Evolutionary conservation across 1,140 invertebrate species (phyloP).

Genomic region (Dendroctonus valens): DNA sequence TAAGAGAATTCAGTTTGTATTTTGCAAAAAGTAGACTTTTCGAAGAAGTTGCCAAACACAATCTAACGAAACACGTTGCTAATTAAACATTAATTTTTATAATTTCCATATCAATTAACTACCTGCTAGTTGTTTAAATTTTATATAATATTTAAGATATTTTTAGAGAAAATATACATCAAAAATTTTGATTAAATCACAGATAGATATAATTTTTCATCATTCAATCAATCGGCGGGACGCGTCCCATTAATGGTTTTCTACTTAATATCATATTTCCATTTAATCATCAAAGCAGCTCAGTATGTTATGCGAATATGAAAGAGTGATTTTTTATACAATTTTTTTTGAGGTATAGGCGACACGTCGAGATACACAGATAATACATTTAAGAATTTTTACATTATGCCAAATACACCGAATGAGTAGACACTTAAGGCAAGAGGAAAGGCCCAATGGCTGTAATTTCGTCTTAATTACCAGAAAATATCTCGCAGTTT

Average conservation of each 20-base stretch:
- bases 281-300: constrained; percentile 50
- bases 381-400: constrained; percentile 49
- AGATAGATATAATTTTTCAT: constrained; percentile 55
- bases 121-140: constrained; percentile 50
- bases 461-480: too few species aligned
- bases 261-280: constrained; percentile 43
- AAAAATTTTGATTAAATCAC: constrained; percentile 58
- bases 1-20: too few species aligned
- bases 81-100: constrained; percentile 28
- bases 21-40: too few species aligned
- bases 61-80: constrained; percentile 9
- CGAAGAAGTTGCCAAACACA: too few species aligned
- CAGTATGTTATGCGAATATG: constrained; percentile 41
- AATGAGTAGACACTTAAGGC: constrained; percentile 43
- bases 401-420: constrained; percentile 50
- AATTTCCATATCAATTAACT: constrained; percentile 49
- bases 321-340: constrained; percentile 44
- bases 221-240: constrained; percentile 43
- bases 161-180: constrained; percentile 58
- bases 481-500: too few species aligned
- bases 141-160: constrained; percentile 53
- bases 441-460: too few species aligned
- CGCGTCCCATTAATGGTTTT: constrained; percentile 42
- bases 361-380: constrained; percentile 54
- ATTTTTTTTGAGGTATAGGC: constrained; percentile 50